Base-by-base conservation (phyloP, 2,797 vertebrate genomes). In the Artibeus jamaicensis region DNA sequence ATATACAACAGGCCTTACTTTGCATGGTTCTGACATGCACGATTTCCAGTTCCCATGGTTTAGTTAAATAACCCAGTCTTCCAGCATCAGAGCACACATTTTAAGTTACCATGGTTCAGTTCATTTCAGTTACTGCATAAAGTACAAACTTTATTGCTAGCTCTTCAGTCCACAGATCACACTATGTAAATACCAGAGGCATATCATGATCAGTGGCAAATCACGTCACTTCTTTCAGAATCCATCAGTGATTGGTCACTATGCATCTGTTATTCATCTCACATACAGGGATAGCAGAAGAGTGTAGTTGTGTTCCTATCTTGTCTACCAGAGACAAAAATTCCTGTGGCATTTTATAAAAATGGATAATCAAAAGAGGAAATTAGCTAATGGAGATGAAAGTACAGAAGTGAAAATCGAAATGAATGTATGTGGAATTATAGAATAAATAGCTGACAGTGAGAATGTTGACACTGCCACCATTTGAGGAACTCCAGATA, bases 41-140 rank as follows among this genome's bases (percentile, higher is more conserved):
- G 21, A 37, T 94, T 91, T 95, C 93, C 34, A 68, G 50, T 91
- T 86, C 57, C 76, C 44, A 78, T 73, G 77, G 87, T 86, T 94
- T 85, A 86, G 76, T 95, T 82, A 84, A 90, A 82, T 88, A 90
- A 81, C 34, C 44, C n/a, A 86, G 65, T 46, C 6, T 22, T 73
- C 59, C 50, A 91, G 29, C 21, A 34, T 68, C 67, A 74, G 12
- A 39, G 37, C 76, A 89, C 70, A 79, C 59, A 59, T 94, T 91
- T 95, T 55, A 73, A 73, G 62, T 87, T 84, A 71, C 39, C 59
- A 57, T 44, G 62, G 83, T 84, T 95, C 82, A 87, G 24, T 95
- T 94, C 29, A 50, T 84, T 18, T 84, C 67, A 34, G 39, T 55
- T 55, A 79, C 68, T 85, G 29, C 46, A 59, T 24, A 32, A 57